Evolutionary conservation across 2,113 vertebrate species (phyloP).

Genomic region (Otis tarda): DNA sequence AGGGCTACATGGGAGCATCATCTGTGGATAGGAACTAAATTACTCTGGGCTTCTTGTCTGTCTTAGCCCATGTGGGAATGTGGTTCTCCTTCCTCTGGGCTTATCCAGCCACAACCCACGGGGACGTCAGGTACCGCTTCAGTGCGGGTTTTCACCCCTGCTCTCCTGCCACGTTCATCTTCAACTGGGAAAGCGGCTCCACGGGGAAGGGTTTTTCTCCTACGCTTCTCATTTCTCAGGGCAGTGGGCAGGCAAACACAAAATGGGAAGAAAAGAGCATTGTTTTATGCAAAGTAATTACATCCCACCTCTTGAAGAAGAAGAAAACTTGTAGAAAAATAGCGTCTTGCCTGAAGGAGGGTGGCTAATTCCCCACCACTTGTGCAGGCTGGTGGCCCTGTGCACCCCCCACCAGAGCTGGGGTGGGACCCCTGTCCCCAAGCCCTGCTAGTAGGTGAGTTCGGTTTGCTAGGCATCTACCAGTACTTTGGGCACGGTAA

Average conservation of each 20-base stretch:
- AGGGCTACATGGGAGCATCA: neutral
- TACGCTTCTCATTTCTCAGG: neutral
- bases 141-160: neutral
- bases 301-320: neutral
- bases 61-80: accelerated
- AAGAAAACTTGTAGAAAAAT: neutral
- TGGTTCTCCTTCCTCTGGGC: neutral
- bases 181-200: neutral
- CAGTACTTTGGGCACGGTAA: neutral
- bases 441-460: neutral
- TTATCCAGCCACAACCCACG: neutral
- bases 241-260: neutral
- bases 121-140: neutral
- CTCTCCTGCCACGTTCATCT: neutral
- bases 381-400: neutral
- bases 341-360: neutral
- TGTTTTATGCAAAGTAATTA: neutral
- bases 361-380: neutral
- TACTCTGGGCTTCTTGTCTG: neutral
- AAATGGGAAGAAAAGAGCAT: neutral
- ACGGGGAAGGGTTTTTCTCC: neutral
- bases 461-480: neutral
- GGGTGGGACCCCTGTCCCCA: neutral
- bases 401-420: neutral
- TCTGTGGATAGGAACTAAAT: neutral